Evolutionary conservation across 2,113 vertebrate genomes (phyloP), one percentile per base, ranked within the genome.

Genomic region (Sarotherodon lohbergeri): DNA sequence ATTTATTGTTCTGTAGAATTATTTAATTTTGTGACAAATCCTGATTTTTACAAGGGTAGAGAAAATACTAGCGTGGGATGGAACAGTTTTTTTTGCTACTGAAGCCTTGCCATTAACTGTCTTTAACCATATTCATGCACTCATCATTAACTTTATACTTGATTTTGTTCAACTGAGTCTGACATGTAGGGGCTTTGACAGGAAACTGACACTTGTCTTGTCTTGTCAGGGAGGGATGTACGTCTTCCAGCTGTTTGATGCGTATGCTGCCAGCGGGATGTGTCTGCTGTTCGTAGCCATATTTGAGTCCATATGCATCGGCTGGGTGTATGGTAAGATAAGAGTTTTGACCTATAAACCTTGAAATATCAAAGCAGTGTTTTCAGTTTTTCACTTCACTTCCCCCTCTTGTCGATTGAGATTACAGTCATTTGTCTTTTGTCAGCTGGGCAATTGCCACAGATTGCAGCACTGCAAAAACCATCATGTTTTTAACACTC

Each of bases 241-340:
- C 7, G 97, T 99, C 86, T 99, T 99, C 90, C 99, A 99, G 96
- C 95, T 99, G 54, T 99, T 99, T 89, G 99, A 99, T 91, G 96
- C 98, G 0, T 99, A 99, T 0, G 99, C 98, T 2, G 98, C 98
- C 92, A 99, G 98, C 13, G 99, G 99, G 54, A 99, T 99, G 98
- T 99, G 99, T 94, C 96, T 99, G 89, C 97, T 99, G 59, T 99
- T 99, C 55, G 98, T 99, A 88, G 98, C 99, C 93, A 98, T 99
- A 93, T 99, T 99, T 88, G 98, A 99, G 95, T 99, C 98, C 73
- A 95, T 99, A 94, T 98, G 98, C 92, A 99, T 99, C 19, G 99
- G 98, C 88, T 99, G 98, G 99, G 96, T 99, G 80, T 99, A 99
- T 0, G 99, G 99, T 99, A 96, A 98, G 98, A 85, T 19, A 5